Evolutionary conservation across 2,797 vertebrate species (phyloP), one percentile per base, ranked within the genome.

Genomic region (Gephyroberyx darwinii): DNA sequence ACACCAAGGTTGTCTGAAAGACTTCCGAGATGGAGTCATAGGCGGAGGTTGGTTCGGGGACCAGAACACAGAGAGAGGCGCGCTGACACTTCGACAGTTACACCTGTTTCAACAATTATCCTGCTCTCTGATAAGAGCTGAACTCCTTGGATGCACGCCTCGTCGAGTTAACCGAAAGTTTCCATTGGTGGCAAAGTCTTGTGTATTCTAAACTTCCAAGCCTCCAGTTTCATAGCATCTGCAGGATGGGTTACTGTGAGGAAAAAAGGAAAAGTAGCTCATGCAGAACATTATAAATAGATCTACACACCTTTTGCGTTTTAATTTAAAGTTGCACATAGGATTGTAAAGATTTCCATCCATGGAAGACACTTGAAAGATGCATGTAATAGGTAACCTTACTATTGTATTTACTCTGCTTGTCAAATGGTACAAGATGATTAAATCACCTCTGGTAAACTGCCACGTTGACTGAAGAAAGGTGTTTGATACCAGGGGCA

Each of bases 1-100:
- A 91, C 90, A 92, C 90, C 92, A 92, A 94, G 92, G 93, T 93
- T 92, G 92, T 91, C 89, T 95, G 91, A 93, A 93, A 94, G 93
- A 90, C 91, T 91, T 86, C 81, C 70, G 88, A 89, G 86, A 83
- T 71, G 87, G 87, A 92, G 89, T 87, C 84, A 90, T 83, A 87
- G 89, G 86, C 86, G 85, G 89, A 90, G 90, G 90, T 87, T 88
- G 88, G 88, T 88, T 92, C 54, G 57, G 87, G 90, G 87, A 91
- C 89, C 88, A 84, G 88, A 92, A 90, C 82, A 84, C 84, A 90
- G 74, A 82, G 66, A 77, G 85, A 83, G 66, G 83, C 86, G 26
- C 75, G 74, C 78, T 84, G 88, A 89, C 86, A 90, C 85, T 69
- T 91, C 85, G 86, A 90, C 90, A 88, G 86, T 82, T 92, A 92